Evolutionary conservation across 1,140 invertebrate species (phyloP), one percentile per base, ranked within the genome.

Genomic region (Aphidius ervi): DNA sequence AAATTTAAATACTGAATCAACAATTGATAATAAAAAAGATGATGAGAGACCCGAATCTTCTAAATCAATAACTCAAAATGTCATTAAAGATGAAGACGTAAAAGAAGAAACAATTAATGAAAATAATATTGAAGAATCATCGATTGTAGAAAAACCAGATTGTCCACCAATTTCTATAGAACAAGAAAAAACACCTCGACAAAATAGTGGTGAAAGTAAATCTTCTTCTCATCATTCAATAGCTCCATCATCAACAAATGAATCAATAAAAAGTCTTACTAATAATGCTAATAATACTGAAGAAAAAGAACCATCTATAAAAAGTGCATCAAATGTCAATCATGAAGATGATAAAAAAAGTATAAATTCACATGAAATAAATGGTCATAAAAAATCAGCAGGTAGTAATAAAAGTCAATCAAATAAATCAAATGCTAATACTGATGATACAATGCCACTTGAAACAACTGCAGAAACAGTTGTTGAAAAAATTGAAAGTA

Each of bases 211-310:
- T 31, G 23, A 31, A 31, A 31, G 23, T 31, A 31, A 31, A 16
- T 16, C 64, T 58, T 59, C 62, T n/a, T 46, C 59, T 62, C 37
- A 67, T 67, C 8, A 68, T 72, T 3, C 71, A 70, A 0, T 73
- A 73, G 52, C 71, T 71, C 9, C 68, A 72, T 5, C 69, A 70
- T 59, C 55, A 69, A 55, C 74, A 56, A 58, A 60, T 20, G 67
- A 45, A 42, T 70, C 59, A 49, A 54, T 50, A 2, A 63, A 61
- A 48, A 63, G 58, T 45, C 48, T 49, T 16, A 41, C 46, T 41
- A 37, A 37, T 46, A 49, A 23, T 41, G 31, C 31, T 41, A 37
- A 37, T 46, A 49, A 23, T 41, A 10, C 31, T 5, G n/a, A 45
- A 49, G 16, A 43, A 37, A 23, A 58, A 58, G 16, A 39, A 46